Evolutionary conservation across 2,113 vertebrate species (phyloP).

Genomic region (Sapajus apella): DNA sequence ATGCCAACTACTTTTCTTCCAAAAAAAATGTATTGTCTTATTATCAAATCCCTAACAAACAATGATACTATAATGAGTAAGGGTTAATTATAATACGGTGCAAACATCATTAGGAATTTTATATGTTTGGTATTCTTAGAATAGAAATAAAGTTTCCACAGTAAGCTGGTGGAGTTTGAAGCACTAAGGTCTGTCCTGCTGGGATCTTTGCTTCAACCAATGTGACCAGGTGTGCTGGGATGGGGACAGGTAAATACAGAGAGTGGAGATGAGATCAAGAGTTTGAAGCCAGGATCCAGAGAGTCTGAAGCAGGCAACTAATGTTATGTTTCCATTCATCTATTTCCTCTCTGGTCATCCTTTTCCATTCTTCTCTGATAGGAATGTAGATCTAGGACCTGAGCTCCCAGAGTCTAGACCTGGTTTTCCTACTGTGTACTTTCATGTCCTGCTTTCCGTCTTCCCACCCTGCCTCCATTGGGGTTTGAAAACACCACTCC

Average conservation of each 20-base stretch:
- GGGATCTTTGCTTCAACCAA: background rate
- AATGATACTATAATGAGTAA: background rate
- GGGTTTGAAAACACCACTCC: background rate
- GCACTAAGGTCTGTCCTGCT: background rate
- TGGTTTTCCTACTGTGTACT: background rate
- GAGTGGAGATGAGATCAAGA: background rate
- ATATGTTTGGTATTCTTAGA: background rate
- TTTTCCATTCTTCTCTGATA: background rate
- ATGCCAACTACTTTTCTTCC: background rate
- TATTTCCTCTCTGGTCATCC: background rate
- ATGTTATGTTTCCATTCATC: background rate
- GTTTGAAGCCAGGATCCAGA: background rate
- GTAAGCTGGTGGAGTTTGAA: background rate
- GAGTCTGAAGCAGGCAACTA: background rate
- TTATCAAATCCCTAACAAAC: background rate
- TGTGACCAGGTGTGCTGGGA: background rate
- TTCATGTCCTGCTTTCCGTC: background rate
- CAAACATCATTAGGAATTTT: background rate
- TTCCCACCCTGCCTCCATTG: background rate
- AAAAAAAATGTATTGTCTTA: background rate
- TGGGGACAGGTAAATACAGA: background rate
- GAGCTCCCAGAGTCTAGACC: background rate
- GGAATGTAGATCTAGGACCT: background rate
- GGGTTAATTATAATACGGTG: background rate
- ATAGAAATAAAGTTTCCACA: background rate